Evolutionary conservation across 1,140 invertebrate species (phyloP), one percentile per base, ranked within the genome.

Genomic region (Monomorium pharaonis): DNA sequence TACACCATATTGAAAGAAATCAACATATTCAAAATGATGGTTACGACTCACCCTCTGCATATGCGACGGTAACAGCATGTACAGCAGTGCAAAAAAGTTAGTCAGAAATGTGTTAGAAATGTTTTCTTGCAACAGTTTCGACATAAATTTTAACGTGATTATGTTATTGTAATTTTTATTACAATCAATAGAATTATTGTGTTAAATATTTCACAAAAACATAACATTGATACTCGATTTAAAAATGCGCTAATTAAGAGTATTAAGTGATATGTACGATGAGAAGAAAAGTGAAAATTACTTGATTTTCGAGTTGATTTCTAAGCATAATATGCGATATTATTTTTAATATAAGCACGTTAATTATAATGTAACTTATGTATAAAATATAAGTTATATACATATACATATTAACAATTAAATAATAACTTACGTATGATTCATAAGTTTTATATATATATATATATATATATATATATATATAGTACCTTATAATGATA

Each of bases 41-140:
- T 47, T 44, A 74, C 83, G 87, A 95, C 94, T 95, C 93, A 95
- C 95, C 95, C 92, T 95, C 94, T 95, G 91, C 86, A 85, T 93
- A 93, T 88, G 92, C 91, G 92, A 94, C 44, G 93, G 92, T 89
- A 92, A 91, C 94, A 93, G 92, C 93, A 92, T 88, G 93, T 91
- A 92, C 90, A 92, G 91, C 92, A 93, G 93, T 94, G 93, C 92
- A 93, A 93, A 94, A 77, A 83, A 74, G 14, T 85, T 67, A 69
- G 30, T 54, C 78, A n/a, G n/a, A n/a, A n/a, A 85, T 51, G 33
- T 49, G 37, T 86, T 86, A 86, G 47, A 86, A 60, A 42, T 63
- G 18, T 27, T 70, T 44, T 65, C 37, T 83, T 83, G 7, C 14
- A 33, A 44, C 18, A 42, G 72, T 60, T 58, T 83, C 0, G 10